Evolutionary conservation across 1,140 invertebrate genomes (phyloP), one percentile per base, ranked within the genome.

Genomic region (Cepaea nemoralis): DNA sequence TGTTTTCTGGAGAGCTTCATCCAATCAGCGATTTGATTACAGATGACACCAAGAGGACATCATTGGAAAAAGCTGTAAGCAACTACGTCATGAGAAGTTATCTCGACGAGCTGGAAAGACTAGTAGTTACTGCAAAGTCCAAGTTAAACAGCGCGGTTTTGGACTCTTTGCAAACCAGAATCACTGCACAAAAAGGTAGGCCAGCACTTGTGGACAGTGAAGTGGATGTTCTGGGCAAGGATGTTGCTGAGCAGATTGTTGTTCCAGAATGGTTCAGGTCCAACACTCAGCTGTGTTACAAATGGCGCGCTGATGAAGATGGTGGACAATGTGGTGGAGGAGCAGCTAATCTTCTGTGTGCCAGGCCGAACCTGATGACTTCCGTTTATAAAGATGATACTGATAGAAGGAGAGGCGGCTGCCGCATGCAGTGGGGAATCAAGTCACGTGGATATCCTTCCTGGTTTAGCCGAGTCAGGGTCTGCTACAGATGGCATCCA

Each of bases 401-500:
- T 12, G 81, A 85, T 74, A 22, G 78, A 16, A 39, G 83, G 22
- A 33, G 35, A 2, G 83, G 83, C 22, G 83, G 83, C 1, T 85
- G 83, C n/a, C 63, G 75, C 0, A 85, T 85, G 83, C 71, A 76
- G 33, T 85, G 83, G 83, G 77, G 81, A 14, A 48, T 80, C 69
- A 33, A 39, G 31, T 70, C 80, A 0, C 22, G 27, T 0, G 48
- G 35, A 3, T 69, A 39, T 48, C 10, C 55, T 35, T 70, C 69
- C 33, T 82, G 80, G 83, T 82, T 84, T 33, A 66, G 35, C 24
- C 5, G 40, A 24, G 77, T 79, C 22, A 59, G 80, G 73, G n/a
- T 84, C 37, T 85, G 83, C 45, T 85, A 77, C 67, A 42, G 76
- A 12, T 85, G 83, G 83, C 78, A 83, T 40, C 42, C 83, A 10